Conservation (phyloP, 2,888 invertebrate species). For the Balanococcus diminutus region DNA sequence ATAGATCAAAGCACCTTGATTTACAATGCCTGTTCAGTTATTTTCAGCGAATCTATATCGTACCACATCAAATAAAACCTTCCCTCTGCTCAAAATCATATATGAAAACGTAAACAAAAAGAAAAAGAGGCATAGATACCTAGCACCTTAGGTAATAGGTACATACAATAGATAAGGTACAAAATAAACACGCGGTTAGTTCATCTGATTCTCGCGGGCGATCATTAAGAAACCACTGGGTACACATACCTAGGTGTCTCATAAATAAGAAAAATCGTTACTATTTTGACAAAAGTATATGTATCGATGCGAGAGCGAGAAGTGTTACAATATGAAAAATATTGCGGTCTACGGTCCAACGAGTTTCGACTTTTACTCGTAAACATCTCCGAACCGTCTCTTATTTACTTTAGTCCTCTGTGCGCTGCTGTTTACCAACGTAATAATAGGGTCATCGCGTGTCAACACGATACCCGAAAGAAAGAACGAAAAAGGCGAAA, state of each 20-base stretch:
- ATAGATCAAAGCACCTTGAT: too few relatives aligned
- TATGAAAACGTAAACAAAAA: too few relatives aligned
- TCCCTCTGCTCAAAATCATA: too few relatives aligned
- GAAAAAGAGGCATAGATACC: too few relatives aligned
- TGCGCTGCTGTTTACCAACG: not conserved
- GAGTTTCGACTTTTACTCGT: not conserved
- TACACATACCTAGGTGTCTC: not conserved
- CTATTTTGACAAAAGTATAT: not conserved
- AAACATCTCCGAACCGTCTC: not conserved
- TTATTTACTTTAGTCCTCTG: constrained; percentile 1
- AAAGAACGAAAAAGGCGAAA: not conserved
- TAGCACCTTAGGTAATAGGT: too few relatives aligned
- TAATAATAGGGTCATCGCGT: constrained; percentile 27
- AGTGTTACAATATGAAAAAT: not conserved
- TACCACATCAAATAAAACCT: too few relatives aligned
- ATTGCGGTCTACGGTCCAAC: not conserved
- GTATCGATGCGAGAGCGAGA: not conserved
- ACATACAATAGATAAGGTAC: too few relatives aligned
- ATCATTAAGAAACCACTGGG: not conserved
- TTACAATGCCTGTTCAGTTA: too few relatives aligned
- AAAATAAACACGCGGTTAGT: not conserved
- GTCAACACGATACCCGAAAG: constrained; percentile 12
- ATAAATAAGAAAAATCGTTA: not conserved
- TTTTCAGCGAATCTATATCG: too few relatives aligned
- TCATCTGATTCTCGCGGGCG: not conserved